These are phyloP conservation scores for Selenia dentaria DNA, from an alignment of 2,888 invertebrate genomes.

Conservation along the genomic window DNA sequence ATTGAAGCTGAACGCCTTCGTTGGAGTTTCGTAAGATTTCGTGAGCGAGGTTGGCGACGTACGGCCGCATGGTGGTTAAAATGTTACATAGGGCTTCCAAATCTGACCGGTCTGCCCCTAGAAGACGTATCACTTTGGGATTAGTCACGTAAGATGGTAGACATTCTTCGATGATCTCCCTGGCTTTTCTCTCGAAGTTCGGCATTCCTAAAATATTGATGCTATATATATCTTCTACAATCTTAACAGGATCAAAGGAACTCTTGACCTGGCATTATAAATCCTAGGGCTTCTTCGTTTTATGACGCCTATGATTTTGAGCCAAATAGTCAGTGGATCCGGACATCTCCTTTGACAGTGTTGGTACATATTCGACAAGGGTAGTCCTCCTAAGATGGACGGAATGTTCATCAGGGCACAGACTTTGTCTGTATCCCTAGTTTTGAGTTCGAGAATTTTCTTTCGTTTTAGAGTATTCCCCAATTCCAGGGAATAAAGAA, in stretches of 20 bases:
- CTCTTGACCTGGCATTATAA: neutral
- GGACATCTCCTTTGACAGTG: conserved; percentile 20
- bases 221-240: neutral
- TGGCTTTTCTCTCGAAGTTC: neutral
- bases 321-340: conserved; percentile 10
- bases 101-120: neutral
- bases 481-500: neutral
- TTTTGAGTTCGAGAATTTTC: neutral
- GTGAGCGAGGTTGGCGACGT: neutral
- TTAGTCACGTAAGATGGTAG: neutral
- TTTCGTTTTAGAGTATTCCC: neutral
- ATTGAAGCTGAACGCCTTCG: neutral
- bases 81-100: neutral
- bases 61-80: neutral
- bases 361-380: conserved; percentile 1
- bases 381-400: neutral
- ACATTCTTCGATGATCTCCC: neutral
- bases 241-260: neutral
- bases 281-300: neutral
- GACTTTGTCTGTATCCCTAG: neutral
- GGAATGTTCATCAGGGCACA: neutral
- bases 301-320: neutral
- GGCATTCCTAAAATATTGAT: neutral
- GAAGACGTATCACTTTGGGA: neutral
- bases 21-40: neutral